These are phyloP conservation scores for Pseudococcus jackbeardsleyi DNA, from an alignment of 2,888 invertebrate species.

Conservation along the genomic window DNA sequence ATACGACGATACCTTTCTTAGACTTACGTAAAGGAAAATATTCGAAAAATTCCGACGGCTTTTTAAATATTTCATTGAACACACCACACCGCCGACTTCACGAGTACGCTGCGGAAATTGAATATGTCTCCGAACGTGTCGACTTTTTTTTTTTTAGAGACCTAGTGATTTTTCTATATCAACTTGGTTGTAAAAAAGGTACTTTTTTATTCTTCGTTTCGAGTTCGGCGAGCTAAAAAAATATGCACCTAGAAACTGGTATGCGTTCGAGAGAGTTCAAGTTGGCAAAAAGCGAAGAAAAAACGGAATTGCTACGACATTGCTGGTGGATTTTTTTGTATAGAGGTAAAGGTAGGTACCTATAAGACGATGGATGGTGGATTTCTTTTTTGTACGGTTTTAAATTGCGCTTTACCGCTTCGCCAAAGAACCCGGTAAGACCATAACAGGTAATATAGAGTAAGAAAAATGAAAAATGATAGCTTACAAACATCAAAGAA, in stretches of 20 bases:
- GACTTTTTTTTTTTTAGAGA: not conserved
- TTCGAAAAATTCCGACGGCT: not conserved
- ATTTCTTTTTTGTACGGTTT: not conserved
- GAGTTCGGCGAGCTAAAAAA: not conserved
- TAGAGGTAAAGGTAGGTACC: not conserved
- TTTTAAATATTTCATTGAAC: not conserved
- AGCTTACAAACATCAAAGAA: constrained; percentile 28
- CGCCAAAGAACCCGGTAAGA: not conserved
- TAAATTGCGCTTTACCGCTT: not conserved
- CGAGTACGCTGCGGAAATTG: not conserved
- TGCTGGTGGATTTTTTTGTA: not conserved
- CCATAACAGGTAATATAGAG: constrained; percentile 42
- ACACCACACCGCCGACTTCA: not conserved
- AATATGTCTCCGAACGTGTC: not conserved
- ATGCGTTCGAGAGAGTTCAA: not conserved
- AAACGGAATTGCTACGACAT: not conserved
- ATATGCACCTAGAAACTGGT: not conserved
- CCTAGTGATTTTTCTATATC: not conserved
- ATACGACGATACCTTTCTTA: not conserved
- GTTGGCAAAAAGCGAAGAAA: not conserved
- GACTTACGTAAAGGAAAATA: not conserved
- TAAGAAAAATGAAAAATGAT: constrained; percentile 47
- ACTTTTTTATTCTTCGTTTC: not conserved
- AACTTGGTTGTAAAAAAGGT: not conserved
- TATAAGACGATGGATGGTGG: not conserved